Base-by-base conservation (phyloP, 1,140 invertebrate genomes). In the Nasonia giraulti region DNA sequence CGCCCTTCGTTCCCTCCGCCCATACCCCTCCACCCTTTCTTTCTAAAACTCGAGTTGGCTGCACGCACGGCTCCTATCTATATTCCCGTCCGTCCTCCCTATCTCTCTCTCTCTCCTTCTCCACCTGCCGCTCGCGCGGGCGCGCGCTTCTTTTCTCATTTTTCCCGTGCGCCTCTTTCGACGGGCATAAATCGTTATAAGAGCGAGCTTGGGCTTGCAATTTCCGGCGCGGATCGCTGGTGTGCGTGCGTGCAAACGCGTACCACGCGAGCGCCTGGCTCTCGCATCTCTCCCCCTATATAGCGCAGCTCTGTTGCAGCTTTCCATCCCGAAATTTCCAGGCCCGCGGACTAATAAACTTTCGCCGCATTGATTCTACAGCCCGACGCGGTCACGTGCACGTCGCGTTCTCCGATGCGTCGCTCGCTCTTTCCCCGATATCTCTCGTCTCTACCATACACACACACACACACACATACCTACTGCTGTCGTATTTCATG, bases 241-340 rank as follows among this genome's bases (percentile, higher is more conserved):
- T 85, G 69, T 76, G 84, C 40, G 84, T 85, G 84, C 74, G 84
- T 85, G 74, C 80, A 77, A 80, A 31, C 83, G 83, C 71, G 78
- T 80, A 80, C 78, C 83, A 80, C 55, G 78, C 33, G 62, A 69
- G 12, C 50, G 78, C 31, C 62, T 44, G 78, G 6, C 27, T 31
- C 47, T 27, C 23, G 50, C 33, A 3, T 37, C 33, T 37, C 33
- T 37, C 4, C 33, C 33, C 1, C n/a, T 71, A 33, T 27, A 31
- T 75, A 44, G 20, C 10, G 5, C 5, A 37, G 33, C 33, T 3
- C 33, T 77, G n/a, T 27, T 12, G 23, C 11, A 71, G 31, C 31
- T 47, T 76, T 40, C 74, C 31, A 76, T 33, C 40, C 71, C 33
- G 40, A 40, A 76, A 76, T 76, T 76, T 44, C 74, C 47, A 50